Evolutionary conservation across 2,113 vertebrate genomes (phyloP).

Genomic region (Poeciliopsis turrubarensis): DNA sequence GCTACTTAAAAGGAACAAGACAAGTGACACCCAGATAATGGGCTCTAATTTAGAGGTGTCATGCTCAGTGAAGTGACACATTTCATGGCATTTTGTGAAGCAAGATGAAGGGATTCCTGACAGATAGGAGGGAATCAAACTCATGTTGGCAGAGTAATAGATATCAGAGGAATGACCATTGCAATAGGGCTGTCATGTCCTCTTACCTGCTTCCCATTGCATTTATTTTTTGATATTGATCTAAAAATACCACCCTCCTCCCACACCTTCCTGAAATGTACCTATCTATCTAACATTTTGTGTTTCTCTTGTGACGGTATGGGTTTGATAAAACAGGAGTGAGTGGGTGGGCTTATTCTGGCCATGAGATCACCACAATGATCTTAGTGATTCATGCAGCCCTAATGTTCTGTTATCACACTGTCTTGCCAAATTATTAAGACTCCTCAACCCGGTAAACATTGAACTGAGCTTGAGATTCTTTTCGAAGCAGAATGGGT

Average conservation of each 20-base stretch:
- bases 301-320: conserved; percentile 17
- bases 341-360: no score
- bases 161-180: conserved; percentile 80
- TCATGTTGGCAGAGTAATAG: conserved; percentile 85
- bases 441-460: no score
- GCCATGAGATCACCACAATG: no score
- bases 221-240: conserved; percentile 77
- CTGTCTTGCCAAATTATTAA: no score
- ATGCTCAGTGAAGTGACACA: conserved; percentile 79
- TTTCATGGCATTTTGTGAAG: conserved; percentile 57
- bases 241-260: conserved; percentile 11
- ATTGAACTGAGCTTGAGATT: no score
- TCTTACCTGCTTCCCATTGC: conserved; percentile 34
- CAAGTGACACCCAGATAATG: conserved; percentile 86
- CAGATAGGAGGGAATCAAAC: conserved; percentile 55
- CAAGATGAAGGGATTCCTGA: conserved; percentile 17
- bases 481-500: no score
- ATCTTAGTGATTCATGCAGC: no score
- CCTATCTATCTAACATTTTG: background rate
- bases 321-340: background rate
- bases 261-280: conserved; percentile 5
- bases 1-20: conserved; percentile 75
- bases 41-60: conserved; percentile 86
- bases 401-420: no score
- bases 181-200: conserved; percentile 83